phyloP scores from a whole-genome alignment of 2,113 vertebrate species.

The Bos taurus region DNA sequence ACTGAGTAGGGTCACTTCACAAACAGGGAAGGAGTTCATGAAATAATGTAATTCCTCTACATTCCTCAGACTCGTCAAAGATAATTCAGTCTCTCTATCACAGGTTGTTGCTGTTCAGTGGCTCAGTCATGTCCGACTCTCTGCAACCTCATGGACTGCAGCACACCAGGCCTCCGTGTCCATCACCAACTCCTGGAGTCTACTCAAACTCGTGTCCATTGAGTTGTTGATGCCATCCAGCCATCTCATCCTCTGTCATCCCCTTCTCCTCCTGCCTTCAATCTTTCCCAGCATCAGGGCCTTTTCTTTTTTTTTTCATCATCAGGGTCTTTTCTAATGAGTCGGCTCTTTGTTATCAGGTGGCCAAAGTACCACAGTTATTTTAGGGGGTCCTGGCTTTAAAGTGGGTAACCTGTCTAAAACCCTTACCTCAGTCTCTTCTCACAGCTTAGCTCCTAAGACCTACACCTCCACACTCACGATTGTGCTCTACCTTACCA shows the following conservation, averaged over 20 bases:
- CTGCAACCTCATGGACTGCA: accelerated
- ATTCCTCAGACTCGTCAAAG: neutral
- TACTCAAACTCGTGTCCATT: accelerated
- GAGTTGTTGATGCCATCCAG: neutral
- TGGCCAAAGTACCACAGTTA: neutral
- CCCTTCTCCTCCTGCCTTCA: neutral
- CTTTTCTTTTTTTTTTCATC: neutral
- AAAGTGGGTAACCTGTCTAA: neutral
- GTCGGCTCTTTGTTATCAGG: neutral
- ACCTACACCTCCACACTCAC: neutral
- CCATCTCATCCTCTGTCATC: neutral
- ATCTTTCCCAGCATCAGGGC: neutral
- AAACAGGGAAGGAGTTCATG: neutral
- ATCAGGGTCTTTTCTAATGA: neutral
- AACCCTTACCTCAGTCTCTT: neutral
- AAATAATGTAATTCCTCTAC: neutral
- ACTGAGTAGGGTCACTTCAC: neutral
- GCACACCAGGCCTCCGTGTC: neutral
- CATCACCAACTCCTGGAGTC: neutral
- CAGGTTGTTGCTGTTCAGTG: neutral
- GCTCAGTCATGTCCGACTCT: neutral
- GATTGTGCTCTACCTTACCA: neutral
- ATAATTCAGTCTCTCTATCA: neutral
- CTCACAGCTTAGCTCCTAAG: neutral
- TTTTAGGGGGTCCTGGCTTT: neutral